Percentiles rank a stretch among this genome's conserved stretches.
Evolutionary conservation across 1,140 invertebrate species (phyloP).

Genomic region (Pachyrhynchus sulphureomaculatus): DNA sequence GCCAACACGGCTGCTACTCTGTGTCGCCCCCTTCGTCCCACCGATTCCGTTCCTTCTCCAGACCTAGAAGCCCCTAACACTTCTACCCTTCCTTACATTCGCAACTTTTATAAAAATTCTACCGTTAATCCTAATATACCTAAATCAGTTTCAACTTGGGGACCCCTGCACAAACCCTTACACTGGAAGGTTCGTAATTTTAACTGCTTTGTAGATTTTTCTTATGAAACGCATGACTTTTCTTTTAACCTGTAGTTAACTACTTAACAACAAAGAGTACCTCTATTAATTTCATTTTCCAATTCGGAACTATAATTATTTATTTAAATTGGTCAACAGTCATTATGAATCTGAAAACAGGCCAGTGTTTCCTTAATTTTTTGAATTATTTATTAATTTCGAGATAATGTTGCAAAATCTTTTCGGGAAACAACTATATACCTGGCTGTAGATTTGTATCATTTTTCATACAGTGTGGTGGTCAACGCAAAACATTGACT

Average conservation of each 20-base stretch:
- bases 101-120: constrained; percentile 56
- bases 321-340: too few species aligned
- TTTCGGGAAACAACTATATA: too few species aligned
- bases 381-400: too few species aligned
- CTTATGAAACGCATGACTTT: constrained; percentile 26
- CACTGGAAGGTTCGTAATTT: constrained; percentile 66
- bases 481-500: too few species aligned
- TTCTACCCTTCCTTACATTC: constrained; percentile 60
- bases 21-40: constrained; percentile 40
- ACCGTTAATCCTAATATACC: constrained; percentile 61
- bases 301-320: too few species aligned
- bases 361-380: too few species aligned
- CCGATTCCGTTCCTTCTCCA: constrained; percentile 42
- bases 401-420: too few species aligned
- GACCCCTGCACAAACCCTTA: constrained; percentile 66
- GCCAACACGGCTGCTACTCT: constrained; percentile 53
- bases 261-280: not conserved
- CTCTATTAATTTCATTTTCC: not conserved
- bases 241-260: not conserved
- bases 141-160: constrained; percentile 67
- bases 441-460: too few species aligned
- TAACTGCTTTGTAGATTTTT: constrained; percentile 34
- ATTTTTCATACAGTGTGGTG: too few species aligned
- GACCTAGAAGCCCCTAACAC: constrained; percentile 47
- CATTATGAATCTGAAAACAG: too few species aligned